phyloP scores from a whole-genome alignment of 1,140 invertebrate species.

The Whitmania pigra region DNA sequence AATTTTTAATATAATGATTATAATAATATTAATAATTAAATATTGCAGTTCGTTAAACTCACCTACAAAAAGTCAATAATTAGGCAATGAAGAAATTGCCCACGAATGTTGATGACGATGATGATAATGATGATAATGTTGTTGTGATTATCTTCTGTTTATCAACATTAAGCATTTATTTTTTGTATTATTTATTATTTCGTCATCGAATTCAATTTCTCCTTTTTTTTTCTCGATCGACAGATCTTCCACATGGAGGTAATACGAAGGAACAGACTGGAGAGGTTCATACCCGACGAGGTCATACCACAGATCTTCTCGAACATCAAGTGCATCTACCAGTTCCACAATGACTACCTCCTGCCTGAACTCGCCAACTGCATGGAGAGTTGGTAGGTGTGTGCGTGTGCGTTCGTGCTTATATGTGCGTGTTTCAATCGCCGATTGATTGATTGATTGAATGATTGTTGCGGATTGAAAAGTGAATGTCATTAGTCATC shows the following conservation, averaged over 20 bases:
- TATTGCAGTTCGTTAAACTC: too few relatives aligned
- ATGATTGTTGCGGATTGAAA: too few relatives aligned
- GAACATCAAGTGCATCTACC: slow-evolving; percentile 49
- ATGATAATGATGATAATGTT: slow-evolving; percentile 8
- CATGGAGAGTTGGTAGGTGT: slow-evolving; percentile 43
- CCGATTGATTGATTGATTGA: too few relatives aligned
- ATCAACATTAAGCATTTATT: background rate
- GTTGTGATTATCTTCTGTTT: too few relatives aligned
- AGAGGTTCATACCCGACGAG: slow-evolving; percentile 45
- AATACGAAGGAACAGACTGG: slow-evolving; percentile 37
- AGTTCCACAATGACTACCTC: slow-evolving; percentile 49
- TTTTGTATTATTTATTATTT: background rate
- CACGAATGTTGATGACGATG: too few relatives aligned
- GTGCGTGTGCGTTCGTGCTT: too few relatives aligned
- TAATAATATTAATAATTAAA: too few relatives aligned
- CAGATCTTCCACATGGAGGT: slow-evolving; percentile 16
- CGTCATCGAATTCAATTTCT: background rate
- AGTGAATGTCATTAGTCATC: too few relatives aligned
- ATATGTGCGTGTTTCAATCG: too few relatives aligned
- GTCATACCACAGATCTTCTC: slow-evolving; percentile 49
- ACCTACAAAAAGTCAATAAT: too few relatives aligned
- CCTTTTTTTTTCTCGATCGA: background rate
- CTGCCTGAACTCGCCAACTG: slow-evolving; percentile 47
- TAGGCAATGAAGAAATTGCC: too few relatives aligned
- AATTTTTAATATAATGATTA: too few relatives aligned